Base-by-base conservation (phyloP, 2,888 invertebrate genomes). In the Lumbricus terrestris region DNA sequence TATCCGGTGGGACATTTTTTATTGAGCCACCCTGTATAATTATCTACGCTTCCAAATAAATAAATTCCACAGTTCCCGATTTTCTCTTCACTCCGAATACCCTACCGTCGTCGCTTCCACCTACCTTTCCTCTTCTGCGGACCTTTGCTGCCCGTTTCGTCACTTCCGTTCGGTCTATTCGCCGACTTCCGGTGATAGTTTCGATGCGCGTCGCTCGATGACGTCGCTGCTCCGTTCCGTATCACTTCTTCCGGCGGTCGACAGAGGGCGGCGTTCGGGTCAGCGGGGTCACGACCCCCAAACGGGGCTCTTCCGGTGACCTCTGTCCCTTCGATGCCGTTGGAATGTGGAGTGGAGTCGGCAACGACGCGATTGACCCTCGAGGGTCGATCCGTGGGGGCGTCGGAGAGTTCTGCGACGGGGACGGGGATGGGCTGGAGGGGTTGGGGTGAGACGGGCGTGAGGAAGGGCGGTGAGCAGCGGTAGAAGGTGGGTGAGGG, bases 401-500 rank as follows among this genome's bases (percentile, higher is more conserved):
- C 85, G 18, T 85, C 85, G 85, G 34, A 34, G 35, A 85, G 85
- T 85, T 85, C 85, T 8, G 85, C 35, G 6, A 85, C 85, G 15
- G 85, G 34, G 35, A 37, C 85, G 23, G 85, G 85, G 18, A 85
- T 85, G 33, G 85, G 35, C 23, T 69, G 69, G 29, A 69, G 69
- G 69, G 69, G n/a, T 8, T 69, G 69, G n/a, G 69, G 69, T 69
- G 69, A 69, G 69, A 69, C 69, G n/a, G 69, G 69, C 69, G 69
- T 69, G 29, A 69, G 69, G 69, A 69, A 69, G 35, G 85, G 85
- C 16, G 85, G 37, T 0, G 85, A 85, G 20, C 35, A 33, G 16
- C 85, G 85, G 37, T 35, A 85, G 85, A 37, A 85, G 85, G 37
- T 37, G 85, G 85, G 85, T 35, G 85, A 85, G n/a, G 85, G 85